phyloP scores from a whole-genome alignment of 2,113 vertebrate species.

The Reinhardtius hippoglossoides region DNA sequence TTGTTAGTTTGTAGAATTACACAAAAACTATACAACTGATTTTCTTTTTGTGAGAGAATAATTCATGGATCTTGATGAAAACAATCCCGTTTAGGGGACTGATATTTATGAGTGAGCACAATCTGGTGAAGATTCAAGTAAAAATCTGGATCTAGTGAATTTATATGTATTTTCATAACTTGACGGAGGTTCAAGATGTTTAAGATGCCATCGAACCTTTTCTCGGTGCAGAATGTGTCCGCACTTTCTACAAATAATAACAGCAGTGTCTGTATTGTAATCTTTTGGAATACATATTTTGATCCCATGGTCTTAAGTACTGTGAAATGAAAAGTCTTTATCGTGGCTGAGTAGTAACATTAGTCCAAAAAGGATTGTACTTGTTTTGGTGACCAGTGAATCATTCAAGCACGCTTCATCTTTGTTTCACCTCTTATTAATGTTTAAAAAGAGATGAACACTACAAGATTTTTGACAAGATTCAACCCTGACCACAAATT shows the following conservation, averaged over 20 bases:
- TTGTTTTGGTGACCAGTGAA: constrained; percentile 28
- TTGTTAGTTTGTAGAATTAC: too few relatives aligned
- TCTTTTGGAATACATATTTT: constrained; percentile 39
- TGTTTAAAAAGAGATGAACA: constrained; percentile 33
- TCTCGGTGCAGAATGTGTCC: too few relatives aligned
- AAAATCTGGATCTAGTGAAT: too few relatives aligned
- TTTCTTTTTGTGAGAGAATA: too few relatives aligned
- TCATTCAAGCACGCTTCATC: constrained; percentile 42
- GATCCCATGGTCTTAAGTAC: neutral
- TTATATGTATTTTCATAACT: too few relatives aligned
- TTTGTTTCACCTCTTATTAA: constrained; percentile 21
- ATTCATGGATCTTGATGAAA: too few relatives aligned
- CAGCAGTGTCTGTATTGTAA: neutral
- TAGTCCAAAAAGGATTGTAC: neutral
- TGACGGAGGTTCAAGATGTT: too few relatives aligned
- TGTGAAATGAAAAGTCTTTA: constrained; percentile 14
- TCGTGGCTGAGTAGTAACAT: constrained; percentile 8
- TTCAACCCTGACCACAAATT: constrained; percentile 5
- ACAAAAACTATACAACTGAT: too few relatives aligned
- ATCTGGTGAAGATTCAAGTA: too few relatives aligned
- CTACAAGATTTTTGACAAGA: constrained; percentile 58
- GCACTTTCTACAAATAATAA: neutral
- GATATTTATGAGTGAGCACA: too few relatives aligned
- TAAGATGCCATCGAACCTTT: too few relatives aligned
- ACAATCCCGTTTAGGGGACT: too few relatives aligned